Percentiles rank a stretch among this genome's conserved stretches.
These are phyloP conservation scores for Glaucomys volans DNA, from an alignment of 2,113 vertebrate genomes.

Conservation along the genomic window DNA sequence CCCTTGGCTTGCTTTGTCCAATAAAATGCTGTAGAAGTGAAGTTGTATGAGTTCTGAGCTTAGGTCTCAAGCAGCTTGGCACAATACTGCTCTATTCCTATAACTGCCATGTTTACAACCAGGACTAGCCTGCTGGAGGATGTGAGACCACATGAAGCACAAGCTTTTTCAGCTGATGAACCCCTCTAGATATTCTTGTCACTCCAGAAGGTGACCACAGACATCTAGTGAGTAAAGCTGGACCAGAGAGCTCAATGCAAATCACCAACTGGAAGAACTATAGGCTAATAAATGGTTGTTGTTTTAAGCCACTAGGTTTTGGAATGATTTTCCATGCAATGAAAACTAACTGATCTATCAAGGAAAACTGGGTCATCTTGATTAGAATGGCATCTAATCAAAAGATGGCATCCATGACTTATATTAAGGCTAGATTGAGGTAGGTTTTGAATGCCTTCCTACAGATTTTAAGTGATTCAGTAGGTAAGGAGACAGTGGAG, in stretches of 20 bases:
- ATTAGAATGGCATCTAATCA: too few relatives aligned
- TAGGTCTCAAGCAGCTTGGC: neutral
- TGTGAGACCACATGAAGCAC: neutral
- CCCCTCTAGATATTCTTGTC: neutral
- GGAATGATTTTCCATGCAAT: neutral
- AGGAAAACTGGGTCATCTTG: neutral
- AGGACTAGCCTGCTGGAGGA: neutral
- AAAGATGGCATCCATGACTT: conserved; percentile 11
- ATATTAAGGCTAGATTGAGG: neutral
- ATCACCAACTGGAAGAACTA: neutral
- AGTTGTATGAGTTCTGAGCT: neutral
- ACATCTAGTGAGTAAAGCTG: neutral
- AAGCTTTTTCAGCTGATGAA: neutral
- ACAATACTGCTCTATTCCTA: neutral
- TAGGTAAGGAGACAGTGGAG: neutral
- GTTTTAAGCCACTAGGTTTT: conserved; percentile 33
- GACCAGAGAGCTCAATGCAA: neutral
- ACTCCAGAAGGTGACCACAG: neutral
- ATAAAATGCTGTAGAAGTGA: conserved; percentile 21
- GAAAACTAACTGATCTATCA: neutral
- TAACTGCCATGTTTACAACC: conserved; percentile 9
- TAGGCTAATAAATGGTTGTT: neutral
- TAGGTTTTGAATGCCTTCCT: neutral
- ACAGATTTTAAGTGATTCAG: conserved; percentile 9
- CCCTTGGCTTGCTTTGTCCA: neutral